Percentiles rank a stretch among this genome's conserved stretches.
Evolutionary conservation across 2,113 vertebrate genomes (phyloP).

Genomic region (Polyodon spathula): DNA sequence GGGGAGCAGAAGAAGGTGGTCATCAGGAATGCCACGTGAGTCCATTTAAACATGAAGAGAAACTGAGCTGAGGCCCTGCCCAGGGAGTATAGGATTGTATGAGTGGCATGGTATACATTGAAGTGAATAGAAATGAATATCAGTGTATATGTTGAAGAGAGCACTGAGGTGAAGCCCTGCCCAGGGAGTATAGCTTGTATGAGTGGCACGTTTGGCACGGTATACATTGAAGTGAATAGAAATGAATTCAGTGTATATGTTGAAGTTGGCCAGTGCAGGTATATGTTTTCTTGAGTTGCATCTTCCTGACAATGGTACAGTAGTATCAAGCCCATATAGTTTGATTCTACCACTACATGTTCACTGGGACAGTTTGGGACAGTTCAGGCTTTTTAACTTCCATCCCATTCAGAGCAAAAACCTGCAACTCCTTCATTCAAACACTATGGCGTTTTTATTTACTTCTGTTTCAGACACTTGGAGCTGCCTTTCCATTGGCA

Average conservation of each 20-base stretch:
- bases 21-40: conserved; percentile 74
- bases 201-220: too few species aligned
- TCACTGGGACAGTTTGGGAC: too few species aligned
- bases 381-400: too few species aligned
- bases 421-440: background rate
- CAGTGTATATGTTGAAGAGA: background rate
- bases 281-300: too few species aligned
- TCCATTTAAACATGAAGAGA: background rate
- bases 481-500: conserved; percentile 83
- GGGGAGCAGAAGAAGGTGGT: conserved; percentile 52
- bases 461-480: conserved; percentile 56
- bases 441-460: background rate
- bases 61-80: background rate
- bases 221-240: too few species aligned
- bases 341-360: too few species aligned
- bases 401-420: background rate
- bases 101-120: too few species aligned
- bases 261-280: background rate
- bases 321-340: too few species aligned
- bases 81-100: background rate
- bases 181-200: background rate
- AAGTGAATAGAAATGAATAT: too few species aligned
- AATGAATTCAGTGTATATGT: too few species aligned
- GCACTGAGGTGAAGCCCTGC: background rate
- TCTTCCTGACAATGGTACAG: too few species aligned